phyloP scores from a whole-genome alignment of 2,888 invertebrate species.

The Ochropleura plecta region DNA sequence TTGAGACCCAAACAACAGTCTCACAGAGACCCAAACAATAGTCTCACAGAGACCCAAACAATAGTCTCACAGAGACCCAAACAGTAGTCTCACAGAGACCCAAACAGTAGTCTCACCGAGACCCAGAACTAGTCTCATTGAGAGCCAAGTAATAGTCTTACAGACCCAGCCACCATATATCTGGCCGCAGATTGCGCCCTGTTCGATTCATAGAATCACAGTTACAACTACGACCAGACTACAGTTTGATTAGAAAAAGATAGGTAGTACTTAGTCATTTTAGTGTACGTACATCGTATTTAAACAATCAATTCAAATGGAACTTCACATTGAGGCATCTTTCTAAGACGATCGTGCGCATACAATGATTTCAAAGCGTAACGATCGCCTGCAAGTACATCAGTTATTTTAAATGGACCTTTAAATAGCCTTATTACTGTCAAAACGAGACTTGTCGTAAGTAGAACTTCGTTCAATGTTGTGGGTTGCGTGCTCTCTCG shows the following conservation, averaged over 20 bases:
- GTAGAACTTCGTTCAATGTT: not conserved
- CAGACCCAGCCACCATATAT: not conserved
- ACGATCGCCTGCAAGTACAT: too few species aligned
- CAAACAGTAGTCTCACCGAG: not conserved
- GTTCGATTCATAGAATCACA: not conserved
- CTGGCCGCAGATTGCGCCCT: not conserved
- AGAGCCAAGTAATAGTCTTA: not conserved
- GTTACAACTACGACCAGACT: not conserved
- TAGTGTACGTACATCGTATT: not conserved
- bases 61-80: not conserved
- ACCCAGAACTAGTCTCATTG: not conserved
- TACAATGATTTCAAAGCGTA: too few species aligned
- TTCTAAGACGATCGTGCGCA: too few species aligned
- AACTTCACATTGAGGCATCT: too few species aligned
- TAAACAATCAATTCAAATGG: not conserved
- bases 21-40: too few species aligned
- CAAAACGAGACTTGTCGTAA: too few species aligned
- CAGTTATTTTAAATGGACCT: too few species aligned
- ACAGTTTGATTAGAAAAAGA: not conserved
- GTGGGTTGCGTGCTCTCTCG: slow-evolving; percentile 1
- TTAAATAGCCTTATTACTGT: too few species aligned
- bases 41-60: too few species aligned
- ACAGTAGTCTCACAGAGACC: not conserved
- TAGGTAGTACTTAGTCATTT: not conserved
- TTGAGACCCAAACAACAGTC: too few species aligned